Evolutionary conservation across 2,113 vertebrate species (phyloP).

Genomic region (Willisornis vidua): DNA sequence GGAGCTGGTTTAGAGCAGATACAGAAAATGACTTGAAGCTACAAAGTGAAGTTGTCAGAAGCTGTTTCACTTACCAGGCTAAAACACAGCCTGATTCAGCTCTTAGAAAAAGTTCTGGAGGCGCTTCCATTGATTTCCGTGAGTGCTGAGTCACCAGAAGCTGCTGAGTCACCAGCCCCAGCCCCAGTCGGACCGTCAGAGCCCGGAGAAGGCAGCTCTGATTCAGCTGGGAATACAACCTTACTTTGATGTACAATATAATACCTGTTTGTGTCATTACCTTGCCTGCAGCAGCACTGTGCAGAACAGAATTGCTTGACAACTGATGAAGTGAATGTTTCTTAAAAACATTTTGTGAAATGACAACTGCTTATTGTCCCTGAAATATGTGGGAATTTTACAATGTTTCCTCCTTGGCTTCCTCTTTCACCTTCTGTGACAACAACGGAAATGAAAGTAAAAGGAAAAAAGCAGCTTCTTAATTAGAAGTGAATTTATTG

Average conservation of each 20-base stretch:
- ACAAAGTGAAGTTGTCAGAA: not conserved
- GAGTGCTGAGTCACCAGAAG: slow-evolving; percentile 40
- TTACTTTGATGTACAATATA: not conserved
- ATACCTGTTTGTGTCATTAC: not conserved
- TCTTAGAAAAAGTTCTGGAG: not conserved
- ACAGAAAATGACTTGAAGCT: not conserved
- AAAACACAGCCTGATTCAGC: slow-evolving; percentile 22
- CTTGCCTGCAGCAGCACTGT: not conserved
- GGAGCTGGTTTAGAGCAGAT: slow-evolving; percentile 36
- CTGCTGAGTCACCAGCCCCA: slow-evolving; percentile 36
- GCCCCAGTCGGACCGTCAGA: not conserved
- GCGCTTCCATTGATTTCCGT: not conserved
- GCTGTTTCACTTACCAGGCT: not conserved
- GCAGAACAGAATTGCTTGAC: not conserved
- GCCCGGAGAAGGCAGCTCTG: not conserved
- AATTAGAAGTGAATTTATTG: not conserved
- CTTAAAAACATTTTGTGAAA: not conserved
- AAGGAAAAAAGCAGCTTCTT: not conserved
- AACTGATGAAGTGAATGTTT: not conserved
- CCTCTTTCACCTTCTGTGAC: not conserved
- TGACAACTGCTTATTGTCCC: not conserved
- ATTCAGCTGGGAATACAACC: not conserved
- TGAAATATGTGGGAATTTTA: not conserved
- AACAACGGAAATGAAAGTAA: not conserved
- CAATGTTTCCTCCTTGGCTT: not conserved